A percentile compares a stretch with the other conserved stretches of the same genome.
Evolutionary conservation across 1,140 invertebrate genomes (phyloP).

Genomic region (Choristoneura fumiferana): DNA sequence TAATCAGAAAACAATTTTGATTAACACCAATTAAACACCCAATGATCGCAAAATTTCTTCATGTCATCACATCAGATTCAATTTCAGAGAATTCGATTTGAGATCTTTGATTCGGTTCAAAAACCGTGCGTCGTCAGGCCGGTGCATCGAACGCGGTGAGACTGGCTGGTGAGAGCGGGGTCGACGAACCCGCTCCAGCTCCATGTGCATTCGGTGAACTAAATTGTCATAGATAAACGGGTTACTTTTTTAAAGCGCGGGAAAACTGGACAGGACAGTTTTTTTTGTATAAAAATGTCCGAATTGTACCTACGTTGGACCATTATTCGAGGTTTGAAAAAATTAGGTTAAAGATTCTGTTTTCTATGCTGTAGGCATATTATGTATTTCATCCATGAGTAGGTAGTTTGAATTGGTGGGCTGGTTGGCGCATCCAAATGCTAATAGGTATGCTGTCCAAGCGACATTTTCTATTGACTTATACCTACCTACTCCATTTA

Average conservation of each 20-base stretch:
- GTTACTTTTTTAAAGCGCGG: constrained; percentile 2
- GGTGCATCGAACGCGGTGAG: constrained; percentile 72
- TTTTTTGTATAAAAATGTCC: not conserved
- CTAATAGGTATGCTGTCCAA: no score
- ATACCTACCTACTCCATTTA: no score
- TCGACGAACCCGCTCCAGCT: constrained; percentile 56
- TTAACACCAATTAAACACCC: no score
- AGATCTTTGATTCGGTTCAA: constrained; percentile 26
- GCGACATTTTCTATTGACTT: no score
- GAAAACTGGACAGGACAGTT: not conserved
- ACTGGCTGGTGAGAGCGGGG: constrained; percentile 45
- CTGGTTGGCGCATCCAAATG: no score
- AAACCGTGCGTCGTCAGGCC: constrained; percentile 43
- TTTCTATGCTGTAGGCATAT: no score
- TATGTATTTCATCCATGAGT: no score
- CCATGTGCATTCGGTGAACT: constrained; percentile 66
- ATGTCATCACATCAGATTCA: constrained; percentile 6
- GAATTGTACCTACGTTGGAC: no score
- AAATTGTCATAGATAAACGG: constrained; percentile 37
- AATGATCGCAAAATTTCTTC: constrained; percentile 8
- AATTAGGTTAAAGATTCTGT: no score
- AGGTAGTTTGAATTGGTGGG: no score
- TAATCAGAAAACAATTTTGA: no score
- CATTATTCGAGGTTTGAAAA: no score
- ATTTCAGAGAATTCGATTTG: constrained; percentile 16